Evolutionary conservation across 2,888 invertebrate genomes (phyloP).

Genomic region (Acanthoscelides obtectus): DNA sequence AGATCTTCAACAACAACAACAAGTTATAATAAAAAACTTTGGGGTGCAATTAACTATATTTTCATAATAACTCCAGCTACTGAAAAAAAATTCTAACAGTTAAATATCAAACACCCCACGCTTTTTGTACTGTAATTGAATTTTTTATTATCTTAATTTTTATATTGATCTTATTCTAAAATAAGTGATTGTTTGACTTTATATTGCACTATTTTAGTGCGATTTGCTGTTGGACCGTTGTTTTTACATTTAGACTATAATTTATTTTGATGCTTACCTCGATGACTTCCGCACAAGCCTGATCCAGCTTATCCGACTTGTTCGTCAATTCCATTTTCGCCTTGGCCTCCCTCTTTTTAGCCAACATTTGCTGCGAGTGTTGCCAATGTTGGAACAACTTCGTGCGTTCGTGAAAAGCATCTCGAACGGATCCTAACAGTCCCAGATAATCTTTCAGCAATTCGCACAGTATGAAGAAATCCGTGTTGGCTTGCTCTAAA

Average conservation of each 20-base stretch:
- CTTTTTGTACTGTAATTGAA: no score
- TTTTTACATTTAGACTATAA: conserved; percentile 5
- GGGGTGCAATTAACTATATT: no score
- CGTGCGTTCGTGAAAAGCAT: conserved; percentile 67
- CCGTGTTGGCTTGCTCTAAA: conserved; percentile 89
- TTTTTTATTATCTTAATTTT: no score
- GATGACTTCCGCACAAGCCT: conserved; percentile 84
- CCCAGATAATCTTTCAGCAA: conserved; percentile 92
- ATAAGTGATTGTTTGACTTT: no score
- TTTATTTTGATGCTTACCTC: conserved; percentile 58
- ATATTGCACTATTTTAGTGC: no score
- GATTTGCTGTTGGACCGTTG: no score
- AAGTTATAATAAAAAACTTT: no score
- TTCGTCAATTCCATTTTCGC: conserved; percentile 87
- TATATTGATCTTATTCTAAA: no score
- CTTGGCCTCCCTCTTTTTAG: conserved; percentile 90
- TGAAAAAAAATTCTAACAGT: no score
- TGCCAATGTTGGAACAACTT: conserved; percentile 96
- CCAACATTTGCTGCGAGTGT: conserved; percentile 90
- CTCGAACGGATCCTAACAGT: conserved; percentile 87
- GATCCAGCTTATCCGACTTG: conserved; percentile 83
- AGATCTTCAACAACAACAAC: no score
- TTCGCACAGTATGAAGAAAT: conserved; percentile 91
- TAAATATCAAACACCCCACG: no score
- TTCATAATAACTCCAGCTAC: no score